Conservation (phyloP, 2,888 invertebrate species). For the Drosophila birchii region DNA sequence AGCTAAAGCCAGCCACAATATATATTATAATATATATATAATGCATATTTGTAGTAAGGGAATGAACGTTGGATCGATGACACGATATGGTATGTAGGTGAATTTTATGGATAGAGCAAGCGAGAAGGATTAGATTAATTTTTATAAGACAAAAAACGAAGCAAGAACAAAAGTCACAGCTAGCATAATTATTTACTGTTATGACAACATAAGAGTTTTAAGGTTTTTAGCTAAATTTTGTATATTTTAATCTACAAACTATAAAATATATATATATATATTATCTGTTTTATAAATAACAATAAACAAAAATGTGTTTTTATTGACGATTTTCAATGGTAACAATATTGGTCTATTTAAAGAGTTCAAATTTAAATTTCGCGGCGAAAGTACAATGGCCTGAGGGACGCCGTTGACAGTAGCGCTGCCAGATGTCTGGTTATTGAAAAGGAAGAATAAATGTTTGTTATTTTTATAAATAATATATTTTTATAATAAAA, state of each 20-base stretch:
- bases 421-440: not conserved
- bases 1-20: conserved; percentile 76
- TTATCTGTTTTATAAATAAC: conserved; percentile 78
- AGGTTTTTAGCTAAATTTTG: conserved; percentile 80
- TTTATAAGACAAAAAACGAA: conserved; percentile 34
- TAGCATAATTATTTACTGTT: conserved; percentile 77
- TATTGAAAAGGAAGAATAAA: too few relatives aligned
- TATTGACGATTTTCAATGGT: not conserved
- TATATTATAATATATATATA: conserved; percentile 31
- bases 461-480: too few relatives aligned
- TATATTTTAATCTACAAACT: conserved; percentile 75
- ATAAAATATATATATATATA: conserved; percentile 71
- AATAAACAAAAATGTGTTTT: conserved; percentile 52
- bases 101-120: conserved; percentile 47
- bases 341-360: not conserved
- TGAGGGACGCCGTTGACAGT: not conserved
- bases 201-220: conserved; percentile 70
- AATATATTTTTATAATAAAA: too few relatives aligned
- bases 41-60: conserved; percentile 26
- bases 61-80: conserved; percentile 36
- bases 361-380: not conserved
- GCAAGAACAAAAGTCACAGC: conserved; percentile 32
- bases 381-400: not conserved
- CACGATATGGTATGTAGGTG: conserved; percentile 48
- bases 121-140: conserved; percentile 47